Base-by-base conservation (phyloP, 2,888 invertebrate species). In the Plagiodera versicolora region DNA sequence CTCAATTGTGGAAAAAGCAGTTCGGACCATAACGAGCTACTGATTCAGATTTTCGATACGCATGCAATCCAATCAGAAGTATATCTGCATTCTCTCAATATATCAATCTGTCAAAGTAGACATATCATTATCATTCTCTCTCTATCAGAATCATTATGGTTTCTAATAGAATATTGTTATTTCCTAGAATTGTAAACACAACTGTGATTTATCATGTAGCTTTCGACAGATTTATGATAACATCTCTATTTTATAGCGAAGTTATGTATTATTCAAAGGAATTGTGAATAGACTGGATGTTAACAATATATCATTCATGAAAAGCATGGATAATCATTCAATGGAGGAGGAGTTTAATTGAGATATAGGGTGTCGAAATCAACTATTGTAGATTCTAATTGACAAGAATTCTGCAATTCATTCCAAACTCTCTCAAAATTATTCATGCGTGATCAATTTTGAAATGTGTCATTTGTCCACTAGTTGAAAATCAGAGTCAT, bases 251-350 rank as follows among this genome's bases (percentile, higher is more conserved):
- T 58, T 47, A 53, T 58, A 24, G 20, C 24, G 39, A 54, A 54
- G 54, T 32, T 53, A 66, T 66, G 66, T 64, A 63, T 66, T 66
- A 66, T 66, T 66, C 66, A 66, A 55, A 64, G 64, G 61, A 60
- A 62, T 58, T 46, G 60, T 47, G 54, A 58, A 57, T 50, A 55
- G 61, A 45, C 60, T 56, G 50, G 62, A 51, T 59, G 56, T 60
- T 60, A 58, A 59, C 64, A 61, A 66, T 66, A 66, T 63, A 66
- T 66, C 66, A 66, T 58, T 59, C 53, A 56, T 52, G 53, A 44
- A 53, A 24, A 24, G 53, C 53, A 44, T 57, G 49, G 57, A 61
- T 60, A 60, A 60, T 53, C 46, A 52, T 39, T 14, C 24, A 24
- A 24, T 24, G 6, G 24, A 24, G 24, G 6, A 24, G 24, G 24